Evolutionary conservation across 35 echinoderm and acorn worm genomes (phyloP).

Genomic region (Ophioderma brevispina): DNA sequence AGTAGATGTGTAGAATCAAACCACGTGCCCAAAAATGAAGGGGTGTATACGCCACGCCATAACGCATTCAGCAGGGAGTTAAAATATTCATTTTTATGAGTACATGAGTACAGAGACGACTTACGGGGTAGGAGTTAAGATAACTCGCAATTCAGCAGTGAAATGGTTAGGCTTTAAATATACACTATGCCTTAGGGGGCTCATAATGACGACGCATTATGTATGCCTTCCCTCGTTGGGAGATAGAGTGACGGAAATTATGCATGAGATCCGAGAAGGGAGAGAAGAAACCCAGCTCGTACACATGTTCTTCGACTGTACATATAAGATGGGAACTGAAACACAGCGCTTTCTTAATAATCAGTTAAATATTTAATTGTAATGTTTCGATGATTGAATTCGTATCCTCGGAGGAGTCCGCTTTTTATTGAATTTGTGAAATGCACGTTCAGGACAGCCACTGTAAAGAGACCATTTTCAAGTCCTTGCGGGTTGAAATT

Average conservation of each 20-base stretch:
- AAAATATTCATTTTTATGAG: too few relatives aligned
- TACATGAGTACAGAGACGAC: too few relatives aligned
- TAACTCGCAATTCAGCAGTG: too few relatives aligned
- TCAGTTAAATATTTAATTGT: constrained; percentile 12
- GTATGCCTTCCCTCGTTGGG: neutral
- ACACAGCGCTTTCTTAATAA: neutral
- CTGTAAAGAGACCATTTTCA: neutral
- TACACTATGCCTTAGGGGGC: neutral
- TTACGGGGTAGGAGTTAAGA: too few relatives aligned
- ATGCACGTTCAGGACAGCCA: neutral
- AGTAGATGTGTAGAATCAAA: too few relatives aligned
- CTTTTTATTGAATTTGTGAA: neutral
- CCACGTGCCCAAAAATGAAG: too few relatives aligned
- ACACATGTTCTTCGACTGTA: neutral
- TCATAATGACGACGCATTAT: neutral
- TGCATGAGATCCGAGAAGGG: neutral
- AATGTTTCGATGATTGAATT: constrained; percentile 10
- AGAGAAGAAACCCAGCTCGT: neutral
- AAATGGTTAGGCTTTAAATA: neutral
- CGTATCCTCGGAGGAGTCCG: neutral
- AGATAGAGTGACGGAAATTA: neutral
- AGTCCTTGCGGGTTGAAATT: too few relatives aligned
- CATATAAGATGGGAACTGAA: neutral
- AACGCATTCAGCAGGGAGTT: too few relatives aligned
- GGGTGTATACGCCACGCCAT: too few relatives aligned